These are phyloP conservation scores for Mesoclemmys tuberculata DNA, from an alignment of 2,113 vertebrate species.

Conservation along the genomic window DNA sequence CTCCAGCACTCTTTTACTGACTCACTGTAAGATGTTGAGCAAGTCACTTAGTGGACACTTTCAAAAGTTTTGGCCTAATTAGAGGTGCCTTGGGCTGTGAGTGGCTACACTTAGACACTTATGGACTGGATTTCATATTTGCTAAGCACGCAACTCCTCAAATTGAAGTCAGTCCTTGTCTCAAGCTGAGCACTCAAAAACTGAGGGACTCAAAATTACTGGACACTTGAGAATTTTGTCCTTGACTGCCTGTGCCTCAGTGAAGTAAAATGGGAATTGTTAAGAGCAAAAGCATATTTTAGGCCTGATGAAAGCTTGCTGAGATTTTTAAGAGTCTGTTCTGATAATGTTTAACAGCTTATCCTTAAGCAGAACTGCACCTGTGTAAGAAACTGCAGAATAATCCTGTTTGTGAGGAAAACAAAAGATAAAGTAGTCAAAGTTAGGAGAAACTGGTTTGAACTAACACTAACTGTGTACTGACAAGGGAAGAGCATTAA, in stretches of 20 bases:
- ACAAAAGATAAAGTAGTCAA: neutral
- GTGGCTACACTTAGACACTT: neutral
- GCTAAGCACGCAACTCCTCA: neutral
- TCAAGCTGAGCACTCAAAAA: neutral
- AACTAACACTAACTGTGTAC: neutral
- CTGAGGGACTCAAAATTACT: neutral
- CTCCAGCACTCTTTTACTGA: constrained; percentile 23
- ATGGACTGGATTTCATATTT: neutral
- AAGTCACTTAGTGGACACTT: neutral
- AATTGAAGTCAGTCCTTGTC: neutral
- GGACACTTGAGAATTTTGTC: neutral
- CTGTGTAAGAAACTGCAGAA: neutral
- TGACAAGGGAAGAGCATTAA: neutral
- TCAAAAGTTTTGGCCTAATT: fast-evolving
- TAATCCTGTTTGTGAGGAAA: neutral
- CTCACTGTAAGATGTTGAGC: neutral
- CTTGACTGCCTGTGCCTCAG: neutral
- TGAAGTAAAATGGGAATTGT: neutral
- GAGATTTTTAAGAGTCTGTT: neutral
- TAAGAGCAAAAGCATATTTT: neutral
- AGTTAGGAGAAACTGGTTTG: neutral
- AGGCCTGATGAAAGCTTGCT: neutral
- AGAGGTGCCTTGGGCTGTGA: neutral
- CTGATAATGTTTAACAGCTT: neutral
- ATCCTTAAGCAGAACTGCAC: neutral